phyloP scores from a whole-genome alignment of 2,797 vertebrate genomes.

The Acanthurus leucopareius region DNA sequence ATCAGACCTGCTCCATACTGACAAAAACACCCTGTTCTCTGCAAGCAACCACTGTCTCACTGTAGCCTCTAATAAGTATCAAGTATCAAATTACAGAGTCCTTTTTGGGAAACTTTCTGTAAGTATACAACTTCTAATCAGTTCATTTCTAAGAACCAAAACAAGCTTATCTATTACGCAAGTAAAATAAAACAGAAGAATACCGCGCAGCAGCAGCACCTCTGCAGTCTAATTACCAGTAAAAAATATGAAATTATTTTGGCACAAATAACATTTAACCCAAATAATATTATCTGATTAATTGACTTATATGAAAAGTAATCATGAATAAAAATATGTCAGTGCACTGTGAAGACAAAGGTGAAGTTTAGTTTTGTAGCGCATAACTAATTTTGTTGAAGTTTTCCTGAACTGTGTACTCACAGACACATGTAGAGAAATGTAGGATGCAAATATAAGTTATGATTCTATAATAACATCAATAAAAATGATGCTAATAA shows the following conservation, averaged over 20 bases:
- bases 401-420: too few relatives aligned
- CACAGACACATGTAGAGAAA: too few relatives aligned
- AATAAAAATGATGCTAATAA: too few relatives aligned
- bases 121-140: not conserved
- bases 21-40: not conserved
- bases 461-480: too few relatives aligned
- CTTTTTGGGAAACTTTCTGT: not conserved
- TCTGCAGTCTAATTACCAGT: not conserved
- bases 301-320: not conserved
- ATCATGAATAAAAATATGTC: too few relatives aligned
- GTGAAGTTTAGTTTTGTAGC: too few relatives aligned
- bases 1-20: too few relatives aligned
- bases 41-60: not conserved
- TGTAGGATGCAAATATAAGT: too few relatives aligned
- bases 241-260: not conserved
- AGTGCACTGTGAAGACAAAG: too few relatives aligned
- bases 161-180: not conserved
- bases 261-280: not conserved
- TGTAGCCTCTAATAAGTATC: not conserved
- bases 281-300: not conserved
- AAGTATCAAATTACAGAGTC: not conserved
- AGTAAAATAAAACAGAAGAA: not conserved
- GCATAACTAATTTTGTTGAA: too few relatives aligned
- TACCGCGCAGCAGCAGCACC: not conserved
- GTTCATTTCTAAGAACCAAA: accelerated